Percentiles rank a stretch among this genome's conserved stretches.
Evolutionary conservation across 2,888 invertebrate genomes (phyloP).

Genomic region (Blastobasis adustella): DNA sequence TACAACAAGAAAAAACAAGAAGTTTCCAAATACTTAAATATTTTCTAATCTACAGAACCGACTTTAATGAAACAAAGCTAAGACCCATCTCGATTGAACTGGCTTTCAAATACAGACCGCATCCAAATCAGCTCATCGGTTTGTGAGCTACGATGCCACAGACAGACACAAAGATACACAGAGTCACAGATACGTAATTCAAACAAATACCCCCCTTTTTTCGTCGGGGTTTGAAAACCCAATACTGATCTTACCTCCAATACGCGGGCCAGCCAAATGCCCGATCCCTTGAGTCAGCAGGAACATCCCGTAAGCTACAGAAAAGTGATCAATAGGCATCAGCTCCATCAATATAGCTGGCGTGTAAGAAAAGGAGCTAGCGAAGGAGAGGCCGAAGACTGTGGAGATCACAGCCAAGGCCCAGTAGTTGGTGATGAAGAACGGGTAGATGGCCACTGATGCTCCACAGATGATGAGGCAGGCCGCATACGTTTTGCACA

Average conservation of each 20-base stretch:
- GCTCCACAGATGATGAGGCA: conserved; percentile 82
- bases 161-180: no score
- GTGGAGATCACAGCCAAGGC: conserved; percentile 68
- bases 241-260: conserved; percentile 79
- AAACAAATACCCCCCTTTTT: no score
- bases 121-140: no score
- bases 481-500: conserved; percentile 85
- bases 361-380: conserved; percentile 92
- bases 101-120: no score
- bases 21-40: no score
- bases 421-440: conserved; percentile 67
- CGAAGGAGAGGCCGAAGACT: conserved; percentile 91
- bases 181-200: no score
- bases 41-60: no score
- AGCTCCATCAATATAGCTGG: conserved; percentile 92
- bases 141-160: no score
- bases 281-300: conserved; percentile 94
- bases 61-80: no score
- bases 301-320: conserved; percentile 92
- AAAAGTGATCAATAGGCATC: conserved; percentile 92
- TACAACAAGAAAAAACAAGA: no score
- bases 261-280: conserved; percentile 93
- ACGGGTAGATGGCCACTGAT: conserved; percentile 75
- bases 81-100: no score
- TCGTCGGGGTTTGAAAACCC: no score